Base-by-base conservation (phyloP, 2,888 invertebrate genomes). In the Trimorus sp. region DNA sequence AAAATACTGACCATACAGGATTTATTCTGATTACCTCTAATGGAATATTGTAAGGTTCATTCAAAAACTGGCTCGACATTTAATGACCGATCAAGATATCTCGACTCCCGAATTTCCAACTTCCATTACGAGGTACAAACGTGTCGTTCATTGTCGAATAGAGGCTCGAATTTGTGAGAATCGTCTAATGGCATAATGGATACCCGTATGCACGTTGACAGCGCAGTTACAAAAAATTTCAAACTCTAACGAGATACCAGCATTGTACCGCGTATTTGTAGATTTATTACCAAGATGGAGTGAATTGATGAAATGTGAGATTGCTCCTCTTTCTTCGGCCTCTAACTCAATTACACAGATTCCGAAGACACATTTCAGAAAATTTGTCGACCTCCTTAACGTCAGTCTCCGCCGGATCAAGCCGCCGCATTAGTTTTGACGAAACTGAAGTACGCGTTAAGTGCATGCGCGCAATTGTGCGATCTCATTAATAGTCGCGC, bases 251-350 rank as follows among this genome's bases (percentile, higher is more conserved):
- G 15, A 65, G 45, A 40, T 81, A 76, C 76, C 81, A 81, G 81
- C 81, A 81, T 76, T 77, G n/a, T 42, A 16, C 16, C 40, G 49
- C 62, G 56, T 56, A 58, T 56, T 62, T 68, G 62, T 73, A 38
- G 51, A 70, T 65, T 70, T 59, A 56, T 38, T 42, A 59, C 15
- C 15, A 36, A 56, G 59, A 71, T 65, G 40, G 53, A 70, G 65
- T 78, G 65, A 53, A 59, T n/a, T 71, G 77, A 71, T 78, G 70
- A 78, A 65, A 78, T 70, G 56, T 53, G 38, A 70, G 63, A 78
- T 78, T 70, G 58, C 49, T 26, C 6, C 38, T 7, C 11, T 14
- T 74, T 36, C 36, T 65, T 54, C 60, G 62, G 26, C 49, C 53
- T 40, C 5, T 63, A 63, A 69, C 65, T 62, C 60, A 63, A 60